These are phyloP conservation scores for Odontamblyopus lacepedii DNA, from an alignment of 2,797 vertebrate genomes.

Conservation along the genomic window DNA sequence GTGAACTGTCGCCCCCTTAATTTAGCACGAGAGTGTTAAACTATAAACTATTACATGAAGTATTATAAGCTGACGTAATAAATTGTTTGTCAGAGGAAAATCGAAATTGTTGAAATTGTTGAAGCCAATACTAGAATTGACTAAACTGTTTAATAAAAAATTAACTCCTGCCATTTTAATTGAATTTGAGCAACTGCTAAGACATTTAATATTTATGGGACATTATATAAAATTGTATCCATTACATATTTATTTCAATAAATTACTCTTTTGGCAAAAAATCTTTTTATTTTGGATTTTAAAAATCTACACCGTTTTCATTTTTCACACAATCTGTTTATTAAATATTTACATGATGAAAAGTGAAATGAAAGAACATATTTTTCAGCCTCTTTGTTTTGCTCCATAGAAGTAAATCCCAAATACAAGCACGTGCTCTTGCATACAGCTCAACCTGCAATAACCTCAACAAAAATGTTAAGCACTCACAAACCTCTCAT, in stretches of 20 bases:
- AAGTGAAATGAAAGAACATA: not conserved
- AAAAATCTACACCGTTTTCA: not conserved
- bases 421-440: not conserved
- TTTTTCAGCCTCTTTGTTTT: not conserved
- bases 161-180: constrained; percentile 43
- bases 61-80: constrained; percentile 53
- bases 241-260: constrained; percentile 82
- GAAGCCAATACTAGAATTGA: constrained; percentile 45
- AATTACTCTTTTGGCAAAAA: constrained; percentile 51
- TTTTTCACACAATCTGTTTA: not conserved
- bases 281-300: not conserved
- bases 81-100: constrained; percentile 51
- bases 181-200: constrained; percentile 52
- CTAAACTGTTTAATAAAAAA: constrained; percentile 32
- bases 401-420: not conserved
- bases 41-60: constrained; percentile 61
- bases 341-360: not conserved
- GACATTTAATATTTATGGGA: constrained; percentile 78
- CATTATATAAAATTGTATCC: constrained; percentile 72
- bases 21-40: constrained; percentile 64
- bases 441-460: not conserved
- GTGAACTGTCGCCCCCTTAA: constrained; percentile 80
- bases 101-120: constrained; percentile 31
- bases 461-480: constrained; percentile 5
- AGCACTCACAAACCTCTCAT: not conserved